Evolutionary conservation across 2,888 invertebrate species (phyloP).

Genomic region (Sericinus montela): DNA sequence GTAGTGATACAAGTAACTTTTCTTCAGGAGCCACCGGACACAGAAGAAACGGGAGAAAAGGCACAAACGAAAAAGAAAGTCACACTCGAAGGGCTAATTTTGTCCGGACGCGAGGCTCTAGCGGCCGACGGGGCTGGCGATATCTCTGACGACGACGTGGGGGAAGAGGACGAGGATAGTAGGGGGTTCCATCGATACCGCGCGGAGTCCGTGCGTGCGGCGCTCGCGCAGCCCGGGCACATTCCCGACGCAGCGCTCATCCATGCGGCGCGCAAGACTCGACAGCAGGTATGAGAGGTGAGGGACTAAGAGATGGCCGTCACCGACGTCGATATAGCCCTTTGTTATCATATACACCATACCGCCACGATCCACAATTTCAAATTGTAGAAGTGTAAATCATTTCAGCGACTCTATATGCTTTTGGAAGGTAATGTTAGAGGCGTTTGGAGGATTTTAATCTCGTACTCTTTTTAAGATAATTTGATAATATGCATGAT

Average conservation of each 20-base stretch:
- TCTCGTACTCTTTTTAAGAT: too few relatives aligned
- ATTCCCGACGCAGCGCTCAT: conserved; percentile 99
- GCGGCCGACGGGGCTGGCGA: conserved; percentile 86
- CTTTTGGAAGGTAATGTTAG: neutral
- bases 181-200: conserved; percentile 71
- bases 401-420: neutral
- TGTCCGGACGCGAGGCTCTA: conserved; percentile 90
- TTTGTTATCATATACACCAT: neutral
- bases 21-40: conserved; percentile 40
- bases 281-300: conserved; percentile 90
- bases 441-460: neutral
- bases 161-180: conserved; percentile 57
- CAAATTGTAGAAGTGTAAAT: neutral
- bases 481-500: neutral
- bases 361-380: neutral
- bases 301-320: conserved; percentile 82
- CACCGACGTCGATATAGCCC: conserved; percentile 22
- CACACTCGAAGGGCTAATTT: conserved; percentile 79
- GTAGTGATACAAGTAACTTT: neutral
- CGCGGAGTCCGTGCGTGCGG: conserved; percentile 86
- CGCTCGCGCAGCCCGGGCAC: conserved; percentile 86
- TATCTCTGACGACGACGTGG: conserved; percentile 80
- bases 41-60: conserved; percentile 33
- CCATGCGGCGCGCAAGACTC: conserved; percentile 96
- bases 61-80: conserved; percentile 57